Evolutionary conservation across 1,140 invertebrate genomes (phyloP).

Genomic region (Ptiloglossa arizonensis): DNA sequence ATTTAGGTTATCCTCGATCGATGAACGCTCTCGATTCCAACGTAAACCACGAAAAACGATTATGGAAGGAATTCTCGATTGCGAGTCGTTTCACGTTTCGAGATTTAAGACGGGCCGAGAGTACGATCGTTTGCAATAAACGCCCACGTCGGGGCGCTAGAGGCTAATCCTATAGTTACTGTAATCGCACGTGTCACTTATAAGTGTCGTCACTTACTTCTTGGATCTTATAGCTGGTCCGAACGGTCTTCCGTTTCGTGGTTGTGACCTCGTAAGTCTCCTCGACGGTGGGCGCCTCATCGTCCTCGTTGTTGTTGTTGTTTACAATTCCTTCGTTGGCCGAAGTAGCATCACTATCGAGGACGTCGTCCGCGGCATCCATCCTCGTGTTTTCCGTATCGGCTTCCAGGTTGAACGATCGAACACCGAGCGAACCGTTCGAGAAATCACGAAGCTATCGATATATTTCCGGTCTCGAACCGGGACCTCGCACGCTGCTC

Average conservation of each 20-base stretch:
- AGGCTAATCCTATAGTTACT: background rate
- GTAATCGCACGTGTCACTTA: constrained; percentile 39
- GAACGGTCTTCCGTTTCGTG: constrained; percentile 84
- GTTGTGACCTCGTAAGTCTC: constrained; percentile 83
- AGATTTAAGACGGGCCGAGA: background rate
- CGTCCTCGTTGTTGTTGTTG: constrained; percentile 53
- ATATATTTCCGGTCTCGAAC: too few species aligned
- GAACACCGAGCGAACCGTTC: background rate
- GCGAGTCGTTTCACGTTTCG: too few species aligned
- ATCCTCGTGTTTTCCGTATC: constrained; percentile 65
- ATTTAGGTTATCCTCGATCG: too few species aligned
- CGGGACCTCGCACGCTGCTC: background rate
- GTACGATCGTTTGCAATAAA: constrained; percentile 16
- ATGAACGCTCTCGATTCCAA: too few species aligned
- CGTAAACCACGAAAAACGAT: too few species aligned
- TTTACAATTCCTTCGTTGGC: constrained; percentile 22
- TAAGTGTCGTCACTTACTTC: constrained; percentile 81
- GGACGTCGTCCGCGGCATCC: constrained; percentile 75
- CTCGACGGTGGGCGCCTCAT: constrained; percentile 73
- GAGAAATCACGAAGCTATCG: background rate
- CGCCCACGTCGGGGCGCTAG: constrained; percentile 43
- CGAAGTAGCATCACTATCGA: constrained; percentile 8
- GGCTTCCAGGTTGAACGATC: constrained; percentile 47
- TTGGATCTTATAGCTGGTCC: constrained; percentile 86
- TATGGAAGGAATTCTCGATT: too few species aligned